Percentiles rank a stretch among this genome's conserved stretches.
Evolutionary conservation across 2,797 vertebrate species (phyloP).

Genomic region (Hyperoplus immaculatus): DNA sequence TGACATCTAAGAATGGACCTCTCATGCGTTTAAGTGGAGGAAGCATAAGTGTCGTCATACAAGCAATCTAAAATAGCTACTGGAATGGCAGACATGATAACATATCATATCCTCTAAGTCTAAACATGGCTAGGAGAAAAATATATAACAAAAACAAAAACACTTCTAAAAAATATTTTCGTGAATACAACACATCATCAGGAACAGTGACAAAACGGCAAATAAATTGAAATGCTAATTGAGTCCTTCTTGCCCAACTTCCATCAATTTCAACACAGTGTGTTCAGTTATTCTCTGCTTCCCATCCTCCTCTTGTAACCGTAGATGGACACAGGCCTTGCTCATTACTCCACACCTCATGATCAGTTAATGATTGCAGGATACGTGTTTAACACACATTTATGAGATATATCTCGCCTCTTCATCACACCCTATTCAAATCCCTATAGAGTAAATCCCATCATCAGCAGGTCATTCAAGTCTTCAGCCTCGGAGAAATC

Average conservation of each 20-base stretch:
- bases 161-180: not conserved
- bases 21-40: constrained; percentile 26
- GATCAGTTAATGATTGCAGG: constrained; percentile 37
- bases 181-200: not conserved
- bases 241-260: not conserved
- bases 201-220: constrained; percentile 14
- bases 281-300: constrained; percentile 8
- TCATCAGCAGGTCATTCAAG: constrained; percentile 42
- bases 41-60: not conserved
- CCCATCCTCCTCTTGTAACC: constrained; percentile 7
- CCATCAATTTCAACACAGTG: not conserved
- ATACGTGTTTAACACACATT: constrained; percentile 50
- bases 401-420: constrained; percentile 35
- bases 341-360: constrained; percentile 39
- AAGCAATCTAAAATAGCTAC: constrained; percentile 35
- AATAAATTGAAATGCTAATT: constrained; percentile 2
- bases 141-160: constrained; percentile 3
- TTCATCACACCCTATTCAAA: constrained; percentile 59
- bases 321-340: not conserved
- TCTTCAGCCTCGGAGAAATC: constrained; percentile 53
- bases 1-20: constrained; percentile 14
- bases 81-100: constrained; percentile 9
- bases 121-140: constrained; percentile 22
- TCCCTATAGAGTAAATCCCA: constrained; percentile 39
- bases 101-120: constrained; percentile 14